These are phyloP conservation scores for Agrochola lota DNA, from an alignment of 2,888 invertebrate genomes.

Conservation along the genomic window DNA sequence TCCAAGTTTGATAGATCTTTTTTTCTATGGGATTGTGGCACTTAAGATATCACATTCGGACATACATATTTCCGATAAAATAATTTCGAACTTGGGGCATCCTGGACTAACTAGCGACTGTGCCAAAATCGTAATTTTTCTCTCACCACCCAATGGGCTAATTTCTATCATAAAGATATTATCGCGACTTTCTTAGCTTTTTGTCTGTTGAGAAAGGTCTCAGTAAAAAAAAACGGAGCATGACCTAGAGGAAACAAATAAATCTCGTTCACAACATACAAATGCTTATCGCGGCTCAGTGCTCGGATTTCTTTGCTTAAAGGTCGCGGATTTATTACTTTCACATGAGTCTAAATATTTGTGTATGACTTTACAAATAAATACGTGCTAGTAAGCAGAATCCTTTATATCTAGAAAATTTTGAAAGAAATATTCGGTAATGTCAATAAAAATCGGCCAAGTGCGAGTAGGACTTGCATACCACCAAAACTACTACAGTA, in stretches of 20 bases:
- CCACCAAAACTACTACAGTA: too few species aligned
- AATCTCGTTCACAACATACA: constrained; percentile 3
- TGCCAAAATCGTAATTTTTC: not conserved
- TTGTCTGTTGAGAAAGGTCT: constrained; percentile 1
- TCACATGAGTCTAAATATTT: constrained; percentile 5
- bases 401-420: not conserved
- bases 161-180: too few species aligned
- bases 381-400: too few species aligned
- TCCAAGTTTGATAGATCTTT: not conserved
- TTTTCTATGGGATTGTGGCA: not conserved
- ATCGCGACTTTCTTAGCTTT: too few species aligned
- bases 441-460: not conserved
- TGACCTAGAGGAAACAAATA: not conserved
- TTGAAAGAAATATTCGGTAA: not conserved
- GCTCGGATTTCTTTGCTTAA: not conserved
- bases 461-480: not conserved
- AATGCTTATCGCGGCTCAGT: constrained; percentile 11
- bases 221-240: not conserved
- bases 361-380: constrained; percentile 28
- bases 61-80: not conserved
- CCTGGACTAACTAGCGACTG: not conserved
- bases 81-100: not conserved
- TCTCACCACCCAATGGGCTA: too few species aligned
- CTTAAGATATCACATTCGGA: not conserved
- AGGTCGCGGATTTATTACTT: constrained; percentile 10